These are phyloP conservation scores for Hirtodrosophila trivittata DNA, from an alignment of 2,888 invertebrate species.

Conservation along the genomic window DNA sequence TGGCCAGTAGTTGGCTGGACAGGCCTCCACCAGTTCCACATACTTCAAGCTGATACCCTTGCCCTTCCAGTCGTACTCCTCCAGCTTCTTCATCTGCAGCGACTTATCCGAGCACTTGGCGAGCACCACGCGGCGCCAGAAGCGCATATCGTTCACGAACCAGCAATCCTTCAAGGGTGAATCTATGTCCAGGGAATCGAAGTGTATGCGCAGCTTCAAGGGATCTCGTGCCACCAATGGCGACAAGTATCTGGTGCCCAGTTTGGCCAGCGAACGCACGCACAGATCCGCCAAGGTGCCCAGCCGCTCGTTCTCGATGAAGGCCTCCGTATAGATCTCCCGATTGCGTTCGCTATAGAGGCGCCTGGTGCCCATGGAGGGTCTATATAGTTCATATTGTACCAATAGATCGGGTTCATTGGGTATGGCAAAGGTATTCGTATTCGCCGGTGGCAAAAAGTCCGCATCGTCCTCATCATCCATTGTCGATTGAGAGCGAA, in stretches of 20 bases:
- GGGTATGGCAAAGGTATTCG: conserved; percentile 66
- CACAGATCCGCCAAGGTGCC: conserved; percentile 70
- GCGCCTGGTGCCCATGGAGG: conserved; percentile 44
- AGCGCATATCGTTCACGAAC: conserved; percentile 64
- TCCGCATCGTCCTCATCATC: conserved; percentile 43
- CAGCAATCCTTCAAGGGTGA: conserved; percentile 74
- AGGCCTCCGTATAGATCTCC: conserved; percentile 64
- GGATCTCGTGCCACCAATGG: conserved; percentile 45
- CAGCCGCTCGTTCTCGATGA: conserved; percentile 58
- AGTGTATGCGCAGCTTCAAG: conserved; percentile 63
- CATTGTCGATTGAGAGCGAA: too few species aligned
- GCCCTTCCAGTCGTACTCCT: conserved; percentile 70
- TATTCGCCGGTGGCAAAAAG: conserved; percentile 45
- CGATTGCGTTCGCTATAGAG: conserved; percentile 70
- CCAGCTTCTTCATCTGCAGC: conserved; percentile 44
- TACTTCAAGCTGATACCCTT: conserved; percentile 72
- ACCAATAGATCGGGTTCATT: conserved; percentile 56
- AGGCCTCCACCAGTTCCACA: conserved; percentile 74
- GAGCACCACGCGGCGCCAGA: conserved; percentile 78
- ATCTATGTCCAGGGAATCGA: conserved; percentile 70
- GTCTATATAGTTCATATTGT: conserved; percentile 62
- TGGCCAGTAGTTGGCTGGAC: conserved; percentile 73
- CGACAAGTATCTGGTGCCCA: conserved; percentile 43
- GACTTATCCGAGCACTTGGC: conserved; percentile 63
- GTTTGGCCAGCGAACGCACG: conserved; percentile 63